phyloP scores from a whole-genome alignment of 2,113 vertebrate species.

The Furnarius figulus region DNA sequence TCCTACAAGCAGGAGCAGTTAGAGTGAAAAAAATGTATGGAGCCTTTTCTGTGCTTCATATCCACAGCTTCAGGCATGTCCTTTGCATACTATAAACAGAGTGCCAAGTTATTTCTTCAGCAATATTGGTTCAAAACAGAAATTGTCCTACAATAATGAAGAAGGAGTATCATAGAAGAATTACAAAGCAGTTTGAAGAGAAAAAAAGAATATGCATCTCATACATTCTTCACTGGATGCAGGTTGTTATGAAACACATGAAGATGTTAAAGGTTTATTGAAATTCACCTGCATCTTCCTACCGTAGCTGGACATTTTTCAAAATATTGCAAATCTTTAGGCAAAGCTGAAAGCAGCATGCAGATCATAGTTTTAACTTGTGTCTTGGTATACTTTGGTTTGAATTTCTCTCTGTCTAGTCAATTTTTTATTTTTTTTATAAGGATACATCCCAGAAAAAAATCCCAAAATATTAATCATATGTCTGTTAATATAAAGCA shows the following conservation, averaged over 20 bases:
- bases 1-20: neutral
- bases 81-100: neutral
- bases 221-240: neutral
- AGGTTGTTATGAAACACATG: neutral
- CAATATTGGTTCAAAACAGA: neutral
- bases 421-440: neutral
- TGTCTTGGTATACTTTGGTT: neutral
- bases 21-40: neutral
- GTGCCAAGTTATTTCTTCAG: neutral
- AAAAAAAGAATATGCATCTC: neutral
- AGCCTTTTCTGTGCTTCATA: neutral
- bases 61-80: neutral
- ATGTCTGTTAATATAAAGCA: neutral
- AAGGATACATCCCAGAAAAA: neutral
- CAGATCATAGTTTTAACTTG: neutral
- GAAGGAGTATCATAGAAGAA: neutral
- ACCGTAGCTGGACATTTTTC: neutral
- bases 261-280: neutral
- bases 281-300: neutral
- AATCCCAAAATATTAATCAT: rapidly evolving
- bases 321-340: neutral
- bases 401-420: neutral
- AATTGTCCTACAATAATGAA: neutral
- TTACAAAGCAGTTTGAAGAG: neutral
- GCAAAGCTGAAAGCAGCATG: neutral